phyloP scores from a whole-genome alignment of 2,888 invertebrate species.

The Nycteola revayana region DNA sequence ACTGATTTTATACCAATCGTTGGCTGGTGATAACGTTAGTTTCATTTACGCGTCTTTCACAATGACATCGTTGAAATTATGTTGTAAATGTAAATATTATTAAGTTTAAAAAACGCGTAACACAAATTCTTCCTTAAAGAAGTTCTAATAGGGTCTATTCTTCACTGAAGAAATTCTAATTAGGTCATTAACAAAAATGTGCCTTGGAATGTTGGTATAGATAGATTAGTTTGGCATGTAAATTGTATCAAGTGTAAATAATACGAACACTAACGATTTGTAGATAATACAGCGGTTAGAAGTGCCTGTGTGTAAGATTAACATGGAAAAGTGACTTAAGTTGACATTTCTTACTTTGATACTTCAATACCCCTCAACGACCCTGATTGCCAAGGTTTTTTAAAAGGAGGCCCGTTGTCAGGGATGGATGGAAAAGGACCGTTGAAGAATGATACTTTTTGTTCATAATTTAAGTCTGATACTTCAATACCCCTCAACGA shows the following conservation, averaged over 20 bases:
- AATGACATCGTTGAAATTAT: slow-evolving; percentile 2
- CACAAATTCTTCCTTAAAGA: slow-evolving; percentile 15
- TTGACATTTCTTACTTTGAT: too few species aligned
- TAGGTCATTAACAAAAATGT: slow-evolving; percentile 73
- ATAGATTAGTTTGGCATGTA: slow-evolving; percentile 62
- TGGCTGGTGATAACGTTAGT: slow-evolving; percentile 18
- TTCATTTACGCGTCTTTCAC: slow-evolving; percentile 21
- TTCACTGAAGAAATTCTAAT: slow-evolving; percentile 36
- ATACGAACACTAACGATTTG: slow-evolving; percentile 15
- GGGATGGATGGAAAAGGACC: background rate
- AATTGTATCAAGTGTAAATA: slow-evolving; percentile 52
- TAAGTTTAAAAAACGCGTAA: slow-evolving; percentile 18
- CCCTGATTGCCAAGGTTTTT: background rate
- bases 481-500: too few species aligned
- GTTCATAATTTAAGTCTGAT: too few species aligned
- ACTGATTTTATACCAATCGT: slow-evolving; percentile 20
- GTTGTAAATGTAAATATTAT: slow-evolving; percentile 17
- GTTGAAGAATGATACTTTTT: too few species aligned
- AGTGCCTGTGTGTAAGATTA: too few species aligned
- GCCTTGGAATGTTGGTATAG: slow-evolving; percentile 74
- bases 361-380: too few species aligned
- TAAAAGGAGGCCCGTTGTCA: background rate
- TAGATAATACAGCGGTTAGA: background rate
- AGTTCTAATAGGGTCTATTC: slow-evolving; percentile 29
- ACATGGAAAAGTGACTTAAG: too few species aligned